Evolutionary conservation across 2,797 vertebrate genomes (phyloP).

Genomic region (Molossus molossus): DNA sequence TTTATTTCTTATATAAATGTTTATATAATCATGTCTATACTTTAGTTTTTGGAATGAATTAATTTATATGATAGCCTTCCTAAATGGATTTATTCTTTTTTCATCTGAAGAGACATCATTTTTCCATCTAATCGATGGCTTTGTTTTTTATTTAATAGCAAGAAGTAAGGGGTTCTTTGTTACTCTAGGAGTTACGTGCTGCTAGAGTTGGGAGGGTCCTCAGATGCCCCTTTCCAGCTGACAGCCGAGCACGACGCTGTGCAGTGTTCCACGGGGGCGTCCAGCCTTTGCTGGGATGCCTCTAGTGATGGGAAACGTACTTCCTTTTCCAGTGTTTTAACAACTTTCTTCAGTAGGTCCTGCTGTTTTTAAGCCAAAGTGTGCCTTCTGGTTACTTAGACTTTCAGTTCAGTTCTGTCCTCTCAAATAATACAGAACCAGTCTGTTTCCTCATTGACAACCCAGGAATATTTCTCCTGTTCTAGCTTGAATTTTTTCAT

Average conservation of each 20-base stretch:
- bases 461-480: background rate
- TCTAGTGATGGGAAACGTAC: background rate
- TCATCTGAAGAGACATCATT: background rate
- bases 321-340: background rate
- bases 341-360: background rate
- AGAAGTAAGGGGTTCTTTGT: background rate
- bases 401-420: background rate
- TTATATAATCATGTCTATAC: background rate
- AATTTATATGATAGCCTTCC: background rate
- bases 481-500: conserved; percentile 24
- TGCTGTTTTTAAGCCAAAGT: background rate
- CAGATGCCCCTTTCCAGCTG: background rate
- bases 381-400: background rate
- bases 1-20: background rate
- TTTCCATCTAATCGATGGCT: background rate
- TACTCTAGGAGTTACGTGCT: background rate
- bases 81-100: background rate
- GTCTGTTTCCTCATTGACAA: background rate
- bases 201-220: background rate
- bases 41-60: conserved; percentile 41
- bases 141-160: background rate
- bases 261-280: background rate
- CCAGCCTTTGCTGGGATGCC: background rate
- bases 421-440: background rate
- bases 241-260: background rate